A percentile compares a stretch with the other conserved stretches of the same genome.
These are phyloP conservation scores for Malurus elegans DNA, from an alignment of 2,113 vertebrate genomes.

Conservation along the genomic window DNA sequence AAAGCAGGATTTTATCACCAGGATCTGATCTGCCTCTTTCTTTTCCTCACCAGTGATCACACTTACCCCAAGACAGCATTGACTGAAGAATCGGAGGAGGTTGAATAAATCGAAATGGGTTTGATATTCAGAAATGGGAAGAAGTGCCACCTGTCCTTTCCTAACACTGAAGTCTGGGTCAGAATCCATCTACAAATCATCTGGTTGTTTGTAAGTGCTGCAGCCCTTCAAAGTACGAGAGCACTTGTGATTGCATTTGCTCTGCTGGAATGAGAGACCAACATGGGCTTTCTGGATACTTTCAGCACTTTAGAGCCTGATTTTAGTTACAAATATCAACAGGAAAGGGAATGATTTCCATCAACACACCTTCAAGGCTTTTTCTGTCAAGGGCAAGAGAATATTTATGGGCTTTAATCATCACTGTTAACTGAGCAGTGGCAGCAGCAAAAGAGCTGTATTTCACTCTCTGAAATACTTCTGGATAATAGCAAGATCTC, in stretches of 20 bases:
- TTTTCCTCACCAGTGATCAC: not conserved
- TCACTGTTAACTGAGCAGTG: not conserved
- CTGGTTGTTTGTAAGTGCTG: not conserved
- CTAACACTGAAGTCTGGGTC: not conserved
- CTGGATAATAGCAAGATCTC: not conserved
- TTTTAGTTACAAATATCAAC: conserved; percentile 1
- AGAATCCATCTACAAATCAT: conserved; percentile 23
- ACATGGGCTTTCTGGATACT: not conserved
- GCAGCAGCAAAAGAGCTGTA: not conserved
- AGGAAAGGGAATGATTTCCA: not conserved
- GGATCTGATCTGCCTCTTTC: not conserved
- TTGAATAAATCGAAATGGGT: not conserved
- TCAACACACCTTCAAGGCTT: not conserved
- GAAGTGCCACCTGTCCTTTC: not conserved
- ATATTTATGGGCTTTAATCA: not conserved
- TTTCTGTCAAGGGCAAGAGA: not conserved
- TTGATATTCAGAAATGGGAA: conserved; percentile 23
- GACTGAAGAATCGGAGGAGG: not conserved
- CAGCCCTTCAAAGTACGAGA: not conserved
- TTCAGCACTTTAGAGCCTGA: not conserved
- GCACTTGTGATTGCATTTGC: conserved; percentile 24
- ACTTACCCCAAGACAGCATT: not conserved
- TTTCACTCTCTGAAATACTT: not conserved
- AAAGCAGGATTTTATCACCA: not conserved
- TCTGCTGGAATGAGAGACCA: conserved; percentile 14